Base-by-base conservation (phyloP, 2,888 invertebrate species). In the Meliscaeva auricollis region DNA sequence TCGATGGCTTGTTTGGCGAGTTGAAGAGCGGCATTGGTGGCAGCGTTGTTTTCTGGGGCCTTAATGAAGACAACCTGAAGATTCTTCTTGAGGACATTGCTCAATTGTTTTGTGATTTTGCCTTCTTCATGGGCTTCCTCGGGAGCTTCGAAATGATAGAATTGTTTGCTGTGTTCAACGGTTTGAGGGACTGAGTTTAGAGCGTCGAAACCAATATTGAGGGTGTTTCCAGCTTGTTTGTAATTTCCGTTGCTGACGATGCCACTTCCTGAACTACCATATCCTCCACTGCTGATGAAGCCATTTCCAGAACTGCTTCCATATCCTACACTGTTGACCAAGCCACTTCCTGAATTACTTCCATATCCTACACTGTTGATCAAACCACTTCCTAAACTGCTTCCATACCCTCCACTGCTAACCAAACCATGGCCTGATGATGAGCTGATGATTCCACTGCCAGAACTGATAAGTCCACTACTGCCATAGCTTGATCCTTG, bases 41-140 rank as follows among this genome's bases (percentile, higher is more conserved):
- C 73, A 1, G 89, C 91, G 75, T 88, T 89, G 83, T 91, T 91
- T 88, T 91, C 91, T 78, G 90, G 91, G 38, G 91, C 91, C 89
- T 90, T 91, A 46, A 91, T 91, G 89, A 91, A 91, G 60, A 91
- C 88, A 35, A 91, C 90, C 3, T 90, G 91, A 35, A 91, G 77
- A 41, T 90, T 90, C 68, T 90, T 90, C 50, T 89, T 88, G 6
- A 90, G 60, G 1, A 87, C 68, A 5, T 89, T 84, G 20, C 75
- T 84, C 41, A 84, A 11, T 48, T 84, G 79, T 17, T 56, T 72
- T 0, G 26, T 54, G 26, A 89, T 15, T 44, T 85, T 81, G 4
- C 88, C 87, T 72, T 88, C 88, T 0, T 87, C 74, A 4, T 88
- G 73, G 0, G 72, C 70, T 30, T 90, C 90, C 44, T 88, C 88